Percentiles rank a stretch among this genome's conserved stretches.
Evolutionary conservation across 2,888 invertebrate species (phyloP).

Genomic region (Panorpa germanica): DNA sequence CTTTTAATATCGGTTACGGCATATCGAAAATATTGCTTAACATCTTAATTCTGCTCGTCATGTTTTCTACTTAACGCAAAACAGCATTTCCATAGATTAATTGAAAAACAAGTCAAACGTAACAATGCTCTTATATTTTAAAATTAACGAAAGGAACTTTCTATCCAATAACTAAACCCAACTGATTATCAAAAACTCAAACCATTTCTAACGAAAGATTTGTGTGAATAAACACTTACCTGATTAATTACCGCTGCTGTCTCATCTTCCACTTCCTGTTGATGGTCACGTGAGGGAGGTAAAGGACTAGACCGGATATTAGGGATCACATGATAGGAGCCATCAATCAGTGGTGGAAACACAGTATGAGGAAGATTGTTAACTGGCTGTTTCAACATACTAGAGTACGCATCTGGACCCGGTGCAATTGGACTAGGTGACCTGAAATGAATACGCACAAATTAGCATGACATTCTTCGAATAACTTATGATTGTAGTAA

Average conservation of each 20-base stretch:
- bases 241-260: conserved; percentile 23
- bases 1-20: too few relatives aligned
- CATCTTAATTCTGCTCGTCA: too few relatives aligned
- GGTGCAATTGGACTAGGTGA: conserved; percentile 4
- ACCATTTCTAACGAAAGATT: too few relatives aligned
- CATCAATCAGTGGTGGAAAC: conserved; percentile 24
- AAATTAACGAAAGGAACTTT: too few relatives aligned
- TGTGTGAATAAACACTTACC: conserved; percentile 18
- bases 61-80: too few relatives aligned
- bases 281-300: conserved; percentile 25
- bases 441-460: conserved; percentile 2
- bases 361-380: conserved; percentile 31
- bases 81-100: too few relatives aligned
- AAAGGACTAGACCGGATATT: conserved; percentile 21
- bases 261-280: conserved; percentile 24
- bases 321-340: conserved; percentile 2
- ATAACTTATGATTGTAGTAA: conserved; percentile 8
- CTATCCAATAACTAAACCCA: too few relatives aligned
- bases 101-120: too few relatives aligned
- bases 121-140: too few relatives aligned
- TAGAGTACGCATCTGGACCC: not conserved
- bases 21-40: too few relatives aligned
- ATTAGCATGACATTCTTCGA: conserved; percentile 7
- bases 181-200: too few relatives aligned
- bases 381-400: conserved; percentile 15